Evolutionary conservation across 2,113 vertebrate genomes (phyloP), one percentile per base, ranked within the genome.

Genomic region (Microtus pennsylvanicus): DNA sequence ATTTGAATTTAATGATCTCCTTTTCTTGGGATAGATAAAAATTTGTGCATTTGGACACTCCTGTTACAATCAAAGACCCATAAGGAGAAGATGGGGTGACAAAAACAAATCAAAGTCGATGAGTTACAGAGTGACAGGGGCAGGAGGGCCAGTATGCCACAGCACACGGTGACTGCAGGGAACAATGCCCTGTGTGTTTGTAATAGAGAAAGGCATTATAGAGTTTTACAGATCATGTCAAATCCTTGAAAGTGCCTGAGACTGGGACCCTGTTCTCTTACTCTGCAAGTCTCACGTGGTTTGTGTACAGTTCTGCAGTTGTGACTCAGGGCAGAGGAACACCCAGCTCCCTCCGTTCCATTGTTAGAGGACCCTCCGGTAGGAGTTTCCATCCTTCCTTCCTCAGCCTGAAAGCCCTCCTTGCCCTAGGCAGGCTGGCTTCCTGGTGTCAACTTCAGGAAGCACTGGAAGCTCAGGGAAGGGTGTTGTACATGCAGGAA

Each of bases 321-420:
- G 72, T 45, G 38, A 65, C 30, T 90, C 30, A 24, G 61, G 21
- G 4, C 83, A 67, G 38, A 35, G 26, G 17, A 47, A 42, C 42
- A 67, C 2, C 7, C 16, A 47, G 4, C 28, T 47, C 24, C 17
- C 17, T 86, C 24, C 2, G 7, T 42, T 24, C 26, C 5, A 14
- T 21, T 70, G 19, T 58, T 38, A 63, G 58, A 33, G 38, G 11
- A 87, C 91, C 63, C 4, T 82, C 78, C 69, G 58, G 22, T 74
- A 94, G 16, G 67, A 81, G 70, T 69, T 88, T 74, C 81, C 45
- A 26, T 2, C 33, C 2, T 58, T 70, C 14, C 19, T 90, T 30
- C 75, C 75, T 93, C 50, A 81, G 81, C 17, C 70, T 91, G 24
- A 55, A 96, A 94, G 47, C 21, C 47, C 42, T 63, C 47, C 42